These are phyloP conservation scores for Anguilla megastoma DNA, from an alignment of 2,797 vertebrate species.

Conservation along the genomic window DNA sequence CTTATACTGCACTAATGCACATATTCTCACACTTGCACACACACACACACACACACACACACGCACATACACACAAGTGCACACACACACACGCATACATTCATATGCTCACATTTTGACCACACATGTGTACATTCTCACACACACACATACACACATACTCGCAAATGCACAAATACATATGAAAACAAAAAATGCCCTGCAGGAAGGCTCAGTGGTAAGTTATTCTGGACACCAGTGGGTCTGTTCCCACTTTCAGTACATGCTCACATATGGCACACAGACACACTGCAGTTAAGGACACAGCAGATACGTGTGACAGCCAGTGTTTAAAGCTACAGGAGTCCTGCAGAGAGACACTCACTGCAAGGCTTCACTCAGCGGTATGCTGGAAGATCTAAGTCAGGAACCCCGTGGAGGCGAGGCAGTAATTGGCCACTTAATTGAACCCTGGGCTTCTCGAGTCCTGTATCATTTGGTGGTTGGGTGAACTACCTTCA, in stretches of 20 bases:
- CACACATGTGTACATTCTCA: slow-evolving; percentile 2
- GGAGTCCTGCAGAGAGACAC: background rate
- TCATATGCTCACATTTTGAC: background rate
- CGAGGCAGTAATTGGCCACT: background rate
- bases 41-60: slow-evolving; percentile 22
- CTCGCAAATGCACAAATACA: slow-evolving; percentile 6
- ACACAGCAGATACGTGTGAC: background rate
- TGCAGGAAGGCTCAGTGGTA: background rate
- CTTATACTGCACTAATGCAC: background rate
- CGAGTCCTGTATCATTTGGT: background rate
- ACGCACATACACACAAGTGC: slow-evolving; percentile 2
- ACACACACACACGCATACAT: background rate
- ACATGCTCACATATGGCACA: slow-evolving; percentile 31
- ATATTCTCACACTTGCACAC: background rate
- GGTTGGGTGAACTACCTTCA: background rate
- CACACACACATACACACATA: background rate
- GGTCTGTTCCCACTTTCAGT: slow-evolving; percentile 8
- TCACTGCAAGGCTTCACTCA: background rate
- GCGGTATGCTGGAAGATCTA: background rate
- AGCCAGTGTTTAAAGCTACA: background rate
- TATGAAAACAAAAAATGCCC: background rate
- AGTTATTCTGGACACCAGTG: background rate
- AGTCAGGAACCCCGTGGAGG: background rate
- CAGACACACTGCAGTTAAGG: background rate
- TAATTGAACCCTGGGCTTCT: slow-evolving; percentile 2